These are phyloP conservation scores for Nasua narica DNA, from an alignment of 2,797 vertebrate genomes.

Conservation along the genomic window DNA sequence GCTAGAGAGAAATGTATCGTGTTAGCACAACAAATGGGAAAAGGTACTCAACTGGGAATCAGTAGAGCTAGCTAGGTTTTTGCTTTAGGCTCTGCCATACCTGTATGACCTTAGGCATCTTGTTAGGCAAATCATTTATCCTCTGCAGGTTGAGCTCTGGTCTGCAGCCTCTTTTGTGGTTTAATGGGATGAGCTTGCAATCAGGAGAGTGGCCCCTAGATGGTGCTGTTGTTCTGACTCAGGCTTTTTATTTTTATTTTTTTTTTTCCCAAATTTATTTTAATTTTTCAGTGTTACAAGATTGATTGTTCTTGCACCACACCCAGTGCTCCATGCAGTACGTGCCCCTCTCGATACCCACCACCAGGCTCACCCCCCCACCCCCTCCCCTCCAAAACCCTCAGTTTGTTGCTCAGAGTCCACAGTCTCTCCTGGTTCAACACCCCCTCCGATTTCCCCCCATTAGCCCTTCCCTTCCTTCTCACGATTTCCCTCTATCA, in stretches of 20 bases:
- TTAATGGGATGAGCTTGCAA: conserved; percentile 22
- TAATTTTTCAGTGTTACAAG: too few relatives aligned
- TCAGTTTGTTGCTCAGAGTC: too few relatives aligned
- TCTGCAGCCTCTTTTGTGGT: not conserved
- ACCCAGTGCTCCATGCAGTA: too few relatives aligned
- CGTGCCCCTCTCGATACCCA: too few relatives aligned
- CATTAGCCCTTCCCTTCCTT: too few relatives aligned
- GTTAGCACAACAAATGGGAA: not conserved
- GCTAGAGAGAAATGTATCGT: not conserved
- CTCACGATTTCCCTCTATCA: not conserved
- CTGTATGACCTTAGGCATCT: not conserved
- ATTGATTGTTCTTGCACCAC: too few relatives aligned
- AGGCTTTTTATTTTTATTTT: not conserved
- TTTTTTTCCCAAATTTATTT: too few relatives aligned
- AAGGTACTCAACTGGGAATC: not conserved
- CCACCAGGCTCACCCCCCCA: too few relatives aligned
- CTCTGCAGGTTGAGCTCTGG: not conserved
- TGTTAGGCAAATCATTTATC: not conserved
- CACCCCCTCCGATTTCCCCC: too few relatives aligned
- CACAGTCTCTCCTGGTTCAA: too few relatives aligned
- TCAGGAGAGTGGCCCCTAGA: conserved; percentile 55
- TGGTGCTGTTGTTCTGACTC: conserved; percentile 57
- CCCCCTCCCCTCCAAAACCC: too few relatives aligned
- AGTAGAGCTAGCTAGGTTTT: not conserved
- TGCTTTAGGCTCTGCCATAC: not conserved